These are phyloP conservation scores for Andricus curvator DNA, from an alignment of 2,888 invertebrate genomes.

Conservation along the genomic window DNA sequence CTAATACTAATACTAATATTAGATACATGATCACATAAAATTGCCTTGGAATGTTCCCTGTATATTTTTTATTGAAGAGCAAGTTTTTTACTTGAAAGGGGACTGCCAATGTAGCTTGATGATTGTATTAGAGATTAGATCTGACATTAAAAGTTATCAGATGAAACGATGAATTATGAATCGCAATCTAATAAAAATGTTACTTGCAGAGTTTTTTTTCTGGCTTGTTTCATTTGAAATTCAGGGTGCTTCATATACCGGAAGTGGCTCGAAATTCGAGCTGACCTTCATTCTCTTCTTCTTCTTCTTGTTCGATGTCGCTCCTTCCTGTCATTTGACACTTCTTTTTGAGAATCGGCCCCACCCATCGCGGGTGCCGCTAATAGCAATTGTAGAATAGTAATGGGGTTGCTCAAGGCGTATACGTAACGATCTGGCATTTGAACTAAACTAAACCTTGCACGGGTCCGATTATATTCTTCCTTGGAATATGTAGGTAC, in stretches of 20 bases:
- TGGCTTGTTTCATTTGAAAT: background rate
- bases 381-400: conserved; percentile 62
- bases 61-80: no score
- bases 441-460: conserved; percentile 48
- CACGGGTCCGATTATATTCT: conserved; percentile 45
- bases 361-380: conserved; percentile 58
- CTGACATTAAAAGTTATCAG: background rate
- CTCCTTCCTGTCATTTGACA: conserved; percentile 69
- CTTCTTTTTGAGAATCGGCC: conserved; percentile 59
- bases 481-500: conserved; percentile 18
- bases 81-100: no score
- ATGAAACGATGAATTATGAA: background rate
- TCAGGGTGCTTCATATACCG: conserved; percentile 40
- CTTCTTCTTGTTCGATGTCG: conserved; percentile 54
- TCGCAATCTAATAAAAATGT: background rate
- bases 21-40: no score
- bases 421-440: conserved; percentile 50
- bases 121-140: no score
- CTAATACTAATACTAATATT: no score
- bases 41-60: no score
- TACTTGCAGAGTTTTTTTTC: background rate
- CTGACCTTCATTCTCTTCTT: conserved; percentile 45
- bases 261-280: conserved; percentile 50
- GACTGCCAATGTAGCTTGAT: no score
- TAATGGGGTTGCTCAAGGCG: conserved; percentile 62